Evolutionary conservation across 2,797 vertebrate genomes (phyloP).

Genomic region (Eurystomus glaucurus): DNA sequence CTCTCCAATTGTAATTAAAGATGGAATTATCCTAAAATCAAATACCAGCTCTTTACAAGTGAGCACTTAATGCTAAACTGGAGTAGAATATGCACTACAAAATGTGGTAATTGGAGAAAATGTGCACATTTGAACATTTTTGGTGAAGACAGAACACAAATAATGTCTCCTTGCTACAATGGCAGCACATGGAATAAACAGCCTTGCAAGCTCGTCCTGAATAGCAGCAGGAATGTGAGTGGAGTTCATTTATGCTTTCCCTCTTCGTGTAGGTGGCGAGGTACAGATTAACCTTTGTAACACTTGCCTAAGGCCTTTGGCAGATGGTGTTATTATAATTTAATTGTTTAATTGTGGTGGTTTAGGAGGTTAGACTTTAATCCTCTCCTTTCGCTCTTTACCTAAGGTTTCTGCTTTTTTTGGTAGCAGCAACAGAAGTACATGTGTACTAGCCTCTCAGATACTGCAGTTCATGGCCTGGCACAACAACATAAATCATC

Average conservation of each 20-base stretch:
- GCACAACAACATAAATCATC: neutral
- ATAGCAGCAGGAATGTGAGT: neutral
- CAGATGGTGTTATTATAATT: neutral
- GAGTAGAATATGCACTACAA: neutral
- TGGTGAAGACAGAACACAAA: neutral
- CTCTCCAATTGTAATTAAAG: constrained; percentile 29
- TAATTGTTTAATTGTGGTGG: neutral
- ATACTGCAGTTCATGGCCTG: neutral
- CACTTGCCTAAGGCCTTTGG: neutral
- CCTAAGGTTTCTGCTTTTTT: neutral
- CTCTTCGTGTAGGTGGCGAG: neutral
- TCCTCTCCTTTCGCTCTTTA: neutral
- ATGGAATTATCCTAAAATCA: constrained; percentile 11
- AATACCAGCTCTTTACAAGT: neutral
- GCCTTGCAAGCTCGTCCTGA: neutral
- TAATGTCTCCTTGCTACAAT: neutral
- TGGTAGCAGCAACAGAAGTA: neutral
- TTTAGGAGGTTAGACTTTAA: neutral
- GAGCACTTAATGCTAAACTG: neutral
- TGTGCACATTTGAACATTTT: neutral
- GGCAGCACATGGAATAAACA: neutral
- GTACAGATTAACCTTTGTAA: neutral
- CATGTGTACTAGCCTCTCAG: neutral
- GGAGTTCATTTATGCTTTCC: neutral
- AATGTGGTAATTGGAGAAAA: neutral